phyloP scores from a whole-genome alignment of 2,797 vertebrate species.

The Chaunax sp. region DNA sequence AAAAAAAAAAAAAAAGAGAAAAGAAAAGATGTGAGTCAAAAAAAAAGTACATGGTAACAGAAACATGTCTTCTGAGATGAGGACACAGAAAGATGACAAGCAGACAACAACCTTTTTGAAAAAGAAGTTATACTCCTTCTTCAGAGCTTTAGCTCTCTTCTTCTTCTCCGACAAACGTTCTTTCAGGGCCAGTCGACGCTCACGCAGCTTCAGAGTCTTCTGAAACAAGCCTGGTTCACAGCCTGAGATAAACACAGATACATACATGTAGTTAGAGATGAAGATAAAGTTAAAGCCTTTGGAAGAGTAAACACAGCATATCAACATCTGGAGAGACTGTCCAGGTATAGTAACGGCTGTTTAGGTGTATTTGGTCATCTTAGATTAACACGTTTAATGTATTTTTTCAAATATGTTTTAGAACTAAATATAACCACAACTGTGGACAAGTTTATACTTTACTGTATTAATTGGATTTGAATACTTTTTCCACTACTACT shows the following conservation, averaged over 20 bases:
- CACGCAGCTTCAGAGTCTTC: slow-evolving; percentile 85
- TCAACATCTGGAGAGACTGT: not conserved
- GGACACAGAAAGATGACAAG: not conserved
- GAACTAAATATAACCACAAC: too few relatives aligned
- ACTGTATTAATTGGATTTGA: too few relatives aligned
- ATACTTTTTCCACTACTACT: slow-evolving; percentile 38
- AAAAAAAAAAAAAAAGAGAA: not conserved
- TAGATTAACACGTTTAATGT: too few relatives aligned
- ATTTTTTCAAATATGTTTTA: too few relatives aligned
- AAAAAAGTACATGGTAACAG: not conserved
- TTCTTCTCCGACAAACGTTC: slow-evolving; percentile 86
- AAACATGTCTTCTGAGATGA: not conserved
- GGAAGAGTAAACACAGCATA: not conserved
- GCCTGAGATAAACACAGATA: slow-evolving; percentile 74
- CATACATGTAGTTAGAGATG: slow-evolving; percentile 2
- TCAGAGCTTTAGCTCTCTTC: slow-evolving; percentile 82
- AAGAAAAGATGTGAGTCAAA: not conserved
- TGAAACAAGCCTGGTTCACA: slow-evolving; percentile 86
- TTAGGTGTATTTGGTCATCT: too few relatives aligned
- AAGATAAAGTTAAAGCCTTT: not conserved
- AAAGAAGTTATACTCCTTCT: slow-evolving; percentile 84
- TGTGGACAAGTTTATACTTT: too few relatives aligned
- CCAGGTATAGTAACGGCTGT: too few relatives aligned
- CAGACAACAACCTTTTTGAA: slow-evolving; percentile 83
- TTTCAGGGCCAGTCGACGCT: slow-evolving; percentile 87